Conservation (phyloP, 2,797 vertebrate genomes). For the Antrozous pallidus region DNA sequence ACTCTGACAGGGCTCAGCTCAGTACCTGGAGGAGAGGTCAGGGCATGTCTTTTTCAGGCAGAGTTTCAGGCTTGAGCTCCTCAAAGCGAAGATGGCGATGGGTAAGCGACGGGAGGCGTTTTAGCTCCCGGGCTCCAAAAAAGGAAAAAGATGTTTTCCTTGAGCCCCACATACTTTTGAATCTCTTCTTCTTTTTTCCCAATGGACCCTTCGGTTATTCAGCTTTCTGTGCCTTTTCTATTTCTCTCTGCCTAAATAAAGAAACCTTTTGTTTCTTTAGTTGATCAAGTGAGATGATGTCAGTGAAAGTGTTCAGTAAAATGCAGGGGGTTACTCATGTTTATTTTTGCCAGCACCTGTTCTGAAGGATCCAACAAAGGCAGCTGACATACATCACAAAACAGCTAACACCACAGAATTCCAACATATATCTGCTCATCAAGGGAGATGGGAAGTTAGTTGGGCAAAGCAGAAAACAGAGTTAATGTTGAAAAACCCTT, state of each 20-base stretch:
- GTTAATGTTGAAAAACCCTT: not conserved
- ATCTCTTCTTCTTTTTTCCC: not conserved
- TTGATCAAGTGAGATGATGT: not conserved
- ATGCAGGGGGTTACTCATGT: not conserved
- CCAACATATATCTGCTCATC: not conserved
- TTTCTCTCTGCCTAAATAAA: slow-evolving; percentile 5
- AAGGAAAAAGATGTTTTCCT: not conserved
- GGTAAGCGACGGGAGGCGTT: not conserved
- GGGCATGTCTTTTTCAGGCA: not conserved
- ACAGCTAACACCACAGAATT: not conserved
- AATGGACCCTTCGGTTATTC: not conserved
- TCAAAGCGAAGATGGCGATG: not conserved
- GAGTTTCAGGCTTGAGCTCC: not conserved
- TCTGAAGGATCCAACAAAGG: slow-evolving; percentile 15
- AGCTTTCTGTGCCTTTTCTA: not conserved
- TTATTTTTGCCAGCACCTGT: not conserved
- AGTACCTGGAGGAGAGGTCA: not conserved
- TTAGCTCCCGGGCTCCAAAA: not conserved
- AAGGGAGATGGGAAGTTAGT: not conserved
- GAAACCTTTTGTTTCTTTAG: slow-evolving; percentile 26
- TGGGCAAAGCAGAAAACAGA: not conserved
- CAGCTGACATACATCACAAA: not conserved
- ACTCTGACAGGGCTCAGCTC: not conserved
- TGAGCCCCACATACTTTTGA: not conserved
- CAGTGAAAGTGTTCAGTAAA: not conserved